phyloP scores from a whole-genome alignment of 2,113 vertebrate species.

The Varanus salvator region DNA sequence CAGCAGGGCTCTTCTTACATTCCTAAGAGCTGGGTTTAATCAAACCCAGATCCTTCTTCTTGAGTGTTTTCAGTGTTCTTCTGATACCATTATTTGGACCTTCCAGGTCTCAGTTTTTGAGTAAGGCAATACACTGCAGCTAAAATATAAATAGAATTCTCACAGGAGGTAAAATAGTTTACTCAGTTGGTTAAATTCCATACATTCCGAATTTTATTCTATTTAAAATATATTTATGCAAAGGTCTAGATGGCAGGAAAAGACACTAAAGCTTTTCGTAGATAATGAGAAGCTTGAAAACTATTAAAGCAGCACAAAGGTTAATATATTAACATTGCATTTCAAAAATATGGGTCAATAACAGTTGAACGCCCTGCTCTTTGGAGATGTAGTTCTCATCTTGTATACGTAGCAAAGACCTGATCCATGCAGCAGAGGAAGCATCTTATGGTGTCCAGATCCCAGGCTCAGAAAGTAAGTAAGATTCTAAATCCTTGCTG shows the following conservation, averaged over 20 bases:
- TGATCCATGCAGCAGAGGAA: neutral
- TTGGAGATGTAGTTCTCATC: neutral
- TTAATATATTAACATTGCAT: neutral
- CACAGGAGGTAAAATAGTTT: neutral
- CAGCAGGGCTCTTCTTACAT: neutral
- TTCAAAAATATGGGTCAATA: neutral
- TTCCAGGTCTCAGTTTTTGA: neutral
- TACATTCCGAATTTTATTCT: neutral
- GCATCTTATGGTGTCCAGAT: neutral
- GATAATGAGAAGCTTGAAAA: neutral
- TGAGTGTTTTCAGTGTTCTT: constrained; percentile 11
- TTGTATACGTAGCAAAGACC: neutral
- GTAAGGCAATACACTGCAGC: neutral
- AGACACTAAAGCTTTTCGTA: no score
- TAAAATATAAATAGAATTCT: neutral
- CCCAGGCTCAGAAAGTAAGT: neutral
- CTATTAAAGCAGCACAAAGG: neutral
- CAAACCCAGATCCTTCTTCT: constrained; percentile 1
- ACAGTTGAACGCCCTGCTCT: neutral
- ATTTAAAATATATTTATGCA: neutral
- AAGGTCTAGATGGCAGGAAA: neutral
- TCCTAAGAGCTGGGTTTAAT: neutral
- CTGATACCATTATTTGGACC: constrained; percentile 33
- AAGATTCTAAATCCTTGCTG: neutral
- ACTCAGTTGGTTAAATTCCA: neutral